A percentile compares a stretch with the other conserved stretches of the same genome.
Conservation (phyloP, 1,140 invertebrate genomes). For the Hylaeus volcanicus region DNA sequence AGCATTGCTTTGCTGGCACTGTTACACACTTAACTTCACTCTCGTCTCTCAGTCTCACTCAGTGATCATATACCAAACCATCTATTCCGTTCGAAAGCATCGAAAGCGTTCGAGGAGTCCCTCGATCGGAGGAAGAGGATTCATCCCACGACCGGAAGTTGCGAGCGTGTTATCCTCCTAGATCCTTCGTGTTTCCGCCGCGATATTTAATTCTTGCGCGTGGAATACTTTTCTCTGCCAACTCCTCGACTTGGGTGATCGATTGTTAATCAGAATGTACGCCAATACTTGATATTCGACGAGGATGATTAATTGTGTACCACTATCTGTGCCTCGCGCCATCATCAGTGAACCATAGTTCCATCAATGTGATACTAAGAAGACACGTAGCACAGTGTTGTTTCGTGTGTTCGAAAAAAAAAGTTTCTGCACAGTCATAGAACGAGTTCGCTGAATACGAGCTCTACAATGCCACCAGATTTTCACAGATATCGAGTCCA, state of each 20-base stretch:
- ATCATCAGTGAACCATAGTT: neutral
- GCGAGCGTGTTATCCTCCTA: slow-evolving; percentile 3
- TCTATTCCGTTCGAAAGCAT: slow-evolving; percentile 27
- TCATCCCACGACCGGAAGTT: neutral
- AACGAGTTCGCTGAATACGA: slow-evolving; percentile 3
- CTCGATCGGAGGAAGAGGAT: neutral
- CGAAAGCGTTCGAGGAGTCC: neutral
- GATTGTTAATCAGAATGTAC: neutral
- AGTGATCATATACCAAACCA: slow-evolving; percentile 59
- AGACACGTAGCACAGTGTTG: neutral
- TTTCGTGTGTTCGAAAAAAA: neutral
- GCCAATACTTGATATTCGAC: neutral
- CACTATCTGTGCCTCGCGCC: neutral
- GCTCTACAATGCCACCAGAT: slow-evolving; percentile 43
- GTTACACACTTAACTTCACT: slow-evolving; percentile 60
- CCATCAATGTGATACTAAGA: neutral
- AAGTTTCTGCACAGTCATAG: neutral
- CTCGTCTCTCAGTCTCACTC: slow-evolving; percentile 45
- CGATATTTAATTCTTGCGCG: neutral
- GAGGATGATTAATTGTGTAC: neutral
- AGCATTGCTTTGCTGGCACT: slow-evolving; percentile 66
- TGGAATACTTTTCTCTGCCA: neutral
- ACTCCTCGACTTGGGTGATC: neutral
- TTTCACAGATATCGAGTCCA: slow-evolving; percentile 46
- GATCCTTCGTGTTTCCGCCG: slow-evolving; percentile 14